Evolutionary conservation across 2,888 invertebrate species (phyloP).

Genomic region (Acronicta psi): DNA sequence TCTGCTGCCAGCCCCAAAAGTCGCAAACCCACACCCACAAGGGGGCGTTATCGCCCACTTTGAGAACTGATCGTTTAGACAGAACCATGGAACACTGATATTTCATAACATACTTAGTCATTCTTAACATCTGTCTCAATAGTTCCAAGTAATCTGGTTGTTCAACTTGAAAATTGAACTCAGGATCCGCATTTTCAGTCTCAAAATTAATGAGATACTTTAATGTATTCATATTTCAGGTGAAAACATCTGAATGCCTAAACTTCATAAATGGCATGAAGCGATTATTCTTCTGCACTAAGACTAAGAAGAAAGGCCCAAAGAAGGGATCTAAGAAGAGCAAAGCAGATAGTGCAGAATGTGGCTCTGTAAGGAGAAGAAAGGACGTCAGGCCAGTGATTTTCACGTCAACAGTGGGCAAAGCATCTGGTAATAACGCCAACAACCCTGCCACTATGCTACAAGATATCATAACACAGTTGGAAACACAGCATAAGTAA

Average conservation of each 20-base stretch:
- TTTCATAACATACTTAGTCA: no score
- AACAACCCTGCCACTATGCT: conserved; percentile 90
- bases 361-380: conserved; percentile 54
- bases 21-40: no score
- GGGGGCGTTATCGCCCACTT: no score
- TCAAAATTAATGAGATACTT: no score
- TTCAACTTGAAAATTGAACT: no score
- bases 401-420: conserved; percentile 84
- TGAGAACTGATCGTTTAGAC: no score
- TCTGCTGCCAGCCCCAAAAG: no score
- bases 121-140: no score
- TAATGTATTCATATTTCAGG: conserved; percentile 64
- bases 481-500: conserved; percentile 91
- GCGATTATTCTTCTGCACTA: conserved; percentile 84
- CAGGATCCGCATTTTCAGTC: no score
- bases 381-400: conserved; percentile 74
- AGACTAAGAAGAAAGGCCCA: conserved; percentile 73
- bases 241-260: conserved; percentile 78
- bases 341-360: conserved; percentile 50
- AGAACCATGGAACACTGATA: no score
- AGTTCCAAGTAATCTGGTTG: no score
- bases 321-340: conserved; percentile 63
- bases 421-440: conserved; percentile 78
- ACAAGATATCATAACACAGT: conserved; percentile 91
- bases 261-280: conserved; percentile 83